These are phyloP conservation scores for Parapristionchus giblindavisi DNA, from an alignment of 2,888 invertebrate genomes.

Conservation along the genomic window DNA sequence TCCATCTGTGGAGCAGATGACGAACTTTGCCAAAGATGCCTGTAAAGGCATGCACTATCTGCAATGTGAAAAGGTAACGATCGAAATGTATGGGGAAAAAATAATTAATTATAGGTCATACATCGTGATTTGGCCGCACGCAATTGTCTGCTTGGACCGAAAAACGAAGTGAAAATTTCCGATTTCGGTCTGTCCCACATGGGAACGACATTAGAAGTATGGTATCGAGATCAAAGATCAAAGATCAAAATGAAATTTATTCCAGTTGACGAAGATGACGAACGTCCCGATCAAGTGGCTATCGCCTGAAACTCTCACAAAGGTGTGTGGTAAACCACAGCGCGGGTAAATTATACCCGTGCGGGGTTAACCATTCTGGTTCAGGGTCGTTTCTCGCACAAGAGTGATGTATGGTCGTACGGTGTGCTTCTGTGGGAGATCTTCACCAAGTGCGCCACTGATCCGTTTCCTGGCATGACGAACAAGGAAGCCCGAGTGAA, in stretches of 20 bases:
- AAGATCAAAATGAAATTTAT: neutral
- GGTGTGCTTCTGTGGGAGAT: slow-evolving; percentile 38
- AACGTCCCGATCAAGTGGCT: slow-evolving; percentile 50
- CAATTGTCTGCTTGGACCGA: slow-evolving; percentile 31
- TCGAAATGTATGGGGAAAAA: no score
- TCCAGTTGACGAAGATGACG: slow-evolving; percentile 44
- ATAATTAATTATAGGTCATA: slow-evolving; percentile 19
- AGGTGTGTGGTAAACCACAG: neutral
- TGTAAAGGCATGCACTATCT: slow-evolving; percentile 29
- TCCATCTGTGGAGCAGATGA: neutral
- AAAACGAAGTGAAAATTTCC: slow-evolving; percentile 36
- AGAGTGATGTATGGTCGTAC: slow-evolving; percentile 37
- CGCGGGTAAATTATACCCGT: neutral
- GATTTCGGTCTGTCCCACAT: slow-evolving; percentile 34
- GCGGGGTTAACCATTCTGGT: neutral
- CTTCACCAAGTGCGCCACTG: slow-evolving; percentile 25
- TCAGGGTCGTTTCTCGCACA: slow-evolving; percentile 34
- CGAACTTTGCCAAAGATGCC: slow-evolving; percentile 29
- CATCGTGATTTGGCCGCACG: slow-evolving; percentile 39
- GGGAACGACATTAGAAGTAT: slow-evolving; percentile 12
- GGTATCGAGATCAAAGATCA: neutral
- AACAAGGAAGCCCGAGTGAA: slow-evolving; percentile 32
- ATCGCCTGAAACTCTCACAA: slow-evolving; percentile 47
- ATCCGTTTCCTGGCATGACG: slow-evolving; percentile 33
- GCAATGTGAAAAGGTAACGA: slow-evolving; percentile 30